Evolutionary conservation across 2,888 invertebrate species (phyloP).

Genomic region (Tetragonisca angustula): DNA sequence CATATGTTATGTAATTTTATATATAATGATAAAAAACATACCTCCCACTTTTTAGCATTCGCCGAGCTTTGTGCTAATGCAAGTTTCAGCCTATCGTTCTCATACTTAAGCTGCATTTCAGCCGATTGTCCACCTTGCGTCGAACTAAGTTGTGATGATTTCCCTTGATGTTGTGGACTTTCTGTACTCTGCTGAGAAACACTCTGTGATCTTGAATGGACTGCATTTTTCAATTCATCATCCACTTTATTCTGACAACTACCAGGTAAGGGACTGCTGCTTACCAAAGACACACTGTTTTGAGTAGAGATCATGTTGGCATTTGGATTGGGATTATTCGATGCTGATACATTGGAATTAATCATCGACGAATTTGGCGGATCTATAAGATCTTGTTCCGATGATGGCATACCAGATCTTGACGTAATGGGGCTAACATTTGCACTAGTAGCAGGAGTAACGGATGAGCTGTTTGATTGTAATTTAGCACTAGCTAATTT

Average conservation of each 20-base stretch:
- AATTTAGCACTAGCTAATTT: conserved; percentile 89
- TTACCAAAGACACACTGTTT: conserved; percentile 82
- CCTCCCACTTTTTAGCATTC: conserved; percentile 99
- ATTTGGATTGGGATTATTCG: conserved; percentile 82
- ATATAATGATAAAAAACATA: conserved; percentile 50
- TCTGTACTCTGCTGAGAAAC: conserved; percentile 84
- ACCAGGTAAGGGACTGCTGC: conserved; percentile 82
- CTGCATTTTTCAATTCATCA: conserved; percentile 81
- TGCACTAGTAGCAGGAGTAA: conserved; percentile 94
- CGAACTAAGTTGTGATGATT: conserved; percentile 76
- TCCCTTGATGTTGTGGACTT: conserved; percentile 88
- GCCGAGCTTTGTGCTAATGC: conserved; percentile 98
- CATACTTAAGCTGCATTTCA: conserved; percentile 97
- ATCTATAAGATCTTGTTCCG: conserved; percentile 85
- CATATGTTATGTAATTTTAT: not conserved
- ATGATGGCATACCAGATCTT: conserved; percentile 86
- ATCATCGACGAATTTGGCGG: conserved; percentile 85
- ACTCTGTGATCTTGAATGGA: conserved; percentile 82
- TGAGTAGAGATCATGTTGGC: conserved; percentile 82
- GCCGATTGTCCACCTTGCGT: conserved; percentile 83
- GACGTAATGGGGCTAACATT: conserved; percentile 94
- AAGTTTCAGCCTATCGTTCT: conserved; percentile 97
- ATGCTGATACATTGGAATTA: conserved; percentile 82
- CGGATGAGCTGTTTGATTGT: conserved; percentile 87
- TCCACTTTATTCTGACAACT: conserved; percentile 80